Conservation (phyloP, 2,797 vertebrate genomes). For the Eptatretus atami region DNA sequence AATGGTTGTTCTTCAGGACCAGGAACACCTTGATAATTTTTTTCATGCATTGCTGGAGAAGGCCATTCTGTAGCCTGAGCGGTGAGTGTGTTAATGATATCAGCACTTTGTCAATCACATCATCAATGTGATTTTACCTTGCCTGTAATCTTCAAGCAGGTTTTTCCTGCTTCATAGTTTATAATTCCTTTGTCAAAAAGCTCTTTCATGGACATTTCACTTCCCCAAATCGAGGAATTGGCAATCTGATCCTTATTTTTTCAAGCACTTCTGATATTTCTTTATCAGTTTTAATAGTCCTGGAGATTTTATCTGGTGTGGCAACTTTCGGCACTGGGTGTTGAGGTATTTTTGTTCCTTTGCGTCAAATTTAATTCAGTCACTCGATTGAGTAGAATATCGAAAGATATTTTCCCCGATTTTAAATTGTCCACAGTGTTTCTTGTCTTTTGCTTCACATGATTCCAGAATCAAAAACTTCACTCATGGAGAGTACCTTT, state of each 20-base stretch:
- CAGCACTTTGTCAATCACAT: background rate
- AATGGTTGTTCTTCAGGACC: too few relatives aligned
- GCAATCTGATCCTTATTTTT: background rate
- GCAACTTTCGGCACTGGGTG: background rate
- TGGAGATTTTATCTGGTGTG: background rate
- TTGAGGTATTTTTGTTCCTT: background rate
- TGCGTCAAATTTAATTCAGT: background rate
- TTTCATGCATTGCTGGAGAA: too few relatives aligned
- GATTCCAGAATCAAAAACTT: too few relatives aligned
- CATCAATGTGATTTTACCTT: background rate
- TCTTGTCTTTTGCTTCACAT: too few relatives aligned
- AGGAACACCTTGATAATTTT: too few relatives aligned
- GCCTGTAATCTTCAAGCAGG: background rate
- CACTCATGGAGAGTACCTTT: too few relatives aligned
- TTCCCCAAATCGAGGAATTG: background rate
- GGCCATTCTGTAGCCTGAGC: too few relatives aligned
- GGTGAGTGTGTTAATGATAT: background rate
- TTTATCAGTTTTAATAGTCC: background rate
- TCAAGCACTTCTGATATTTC: background rate
- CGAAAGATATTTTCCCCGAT: too few relatives aligned
- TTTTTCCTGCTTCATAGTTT: background rate
- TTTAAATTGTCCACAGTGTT: too few relatives aligned
- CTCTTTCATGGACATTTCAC: background rate
- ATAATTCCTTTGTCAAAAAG: background rate
- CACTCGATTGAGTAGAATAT: background rate